phyloP scores from a whole-genome alignment of 2,888 invertebrate genomes.

The Yponomeuta sedellus region DNA sequence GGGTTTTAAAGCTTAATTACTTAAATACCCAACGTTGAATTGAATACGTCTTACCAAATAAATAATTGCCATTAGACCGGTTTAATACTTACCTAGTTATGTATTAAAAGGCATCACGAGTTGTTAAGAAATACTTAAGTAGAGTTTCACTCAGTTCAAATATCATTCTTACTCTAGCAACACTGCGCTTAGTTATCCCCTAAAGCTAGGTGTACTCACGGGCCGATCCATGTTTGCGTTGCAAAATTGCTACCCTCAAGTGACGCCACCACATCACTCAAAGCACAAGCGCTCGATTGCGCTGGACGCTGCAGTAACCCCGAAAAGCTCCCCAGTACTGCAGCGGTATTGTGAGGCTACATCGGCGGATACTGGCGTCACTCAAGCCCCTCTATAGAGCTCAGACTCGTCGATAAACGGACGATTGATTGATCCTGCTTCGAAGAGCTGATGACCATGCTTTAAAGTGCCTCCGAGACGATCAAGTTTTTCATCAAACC shows the following conservation, averaged over 20 bases:
- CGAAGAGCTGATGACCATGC: neutral
- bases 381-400: conserved; percentile 2
- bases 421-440: neutral
- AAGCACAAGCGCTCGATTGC: neutral
- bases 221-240: neutral
- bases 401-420: conserved; percentile 1
- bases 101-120: too few relatives aligned
- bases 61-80: too few relatives aligned
- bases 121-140: too few relatives aligned
- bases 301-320: neutral
- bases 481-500: neutral
- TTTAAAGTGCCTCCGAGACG: too few relatives aligned
- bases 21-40: too few relatives aligned
- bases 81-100: too few relatives aligned
- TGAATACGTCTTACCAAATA: too few relatives aligned
- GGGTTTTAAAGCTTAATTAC: too few relatives aligned
- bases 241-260: neutral
- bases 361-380: neutral
- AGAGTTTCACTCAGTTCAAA: neutral
- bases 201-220: neutral
- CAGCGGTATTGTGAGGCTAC: neutral
- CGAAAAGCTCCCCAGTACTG: neutral
- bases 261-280: neutral
- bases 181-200: neutral
- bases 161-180: neutral